These are phyloP conservation scores for Periplaneta americana DNA, from an alignment of 1,140 invertebrate genomes.

Conservation along the genomic window DNA sequence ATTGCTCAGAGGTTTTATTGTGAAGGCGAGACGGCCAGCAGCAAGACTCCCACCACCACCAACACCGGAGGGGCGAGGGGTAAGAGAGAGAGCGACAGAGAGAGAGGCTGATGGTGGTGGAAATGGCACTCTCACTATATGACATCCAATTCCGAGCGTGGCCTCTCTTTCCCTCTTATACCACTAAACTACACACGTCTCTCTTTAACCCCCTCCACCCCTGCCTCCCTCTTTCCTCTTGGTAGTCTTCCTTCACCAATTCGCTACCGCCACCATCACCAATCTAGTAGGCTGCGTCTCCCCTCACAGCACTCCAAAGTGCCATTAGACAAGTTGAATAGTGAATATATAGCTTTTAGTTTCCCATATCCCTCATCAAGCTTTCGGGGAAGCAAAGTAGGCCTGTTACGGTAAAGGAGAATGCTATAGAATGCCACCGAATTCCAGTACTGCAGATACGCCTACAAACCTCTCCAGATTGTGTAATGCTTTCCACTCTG, in stretches of 20 bases:
- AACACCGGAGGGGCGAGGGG: background rate
- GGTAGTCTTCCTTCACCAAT: background rate
- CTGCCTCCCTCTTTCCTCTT: background rate
- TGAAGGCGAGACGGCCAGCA: background rate
- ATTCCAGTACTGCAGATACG: background rate
- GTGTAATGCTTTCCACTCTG: background rate
- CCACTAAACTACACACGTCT: background rate
- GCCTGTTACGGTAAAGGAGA: background rate
- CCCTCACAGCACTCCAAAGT: conserved; percentile 8
- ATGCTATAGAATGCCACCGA: background rate
- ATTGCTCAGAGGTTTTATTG: conserved; percentile 7
- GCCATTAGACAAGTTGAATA: conserved; percentile 12
- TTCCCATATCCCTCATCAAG: conserved; percentile 12
- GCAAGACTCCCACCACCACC: background rate
- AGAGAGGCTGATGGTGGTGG: background rate
- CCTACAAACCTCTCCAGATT: no score
- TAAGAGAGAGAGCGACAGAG: background rate
- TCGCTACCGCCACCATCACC: background rate
- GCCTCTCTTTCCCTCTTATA: background rate
- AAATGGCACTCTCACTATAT: background rate
- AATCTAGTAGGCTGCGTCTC: conserved; percentile 4
- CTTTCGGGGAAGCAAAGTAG: background rate
- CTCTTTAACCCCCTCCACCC: background rate
- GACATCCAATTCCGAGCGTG: conserved; percentile 6
- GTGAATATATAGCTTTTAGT: conserved; percentile 13